Evolutionary conservation across 2,113 vertebrate genomes (phyloP), one percentile per base, ranked within the genome.

Genomic region (Penelope pileata): DNA sequence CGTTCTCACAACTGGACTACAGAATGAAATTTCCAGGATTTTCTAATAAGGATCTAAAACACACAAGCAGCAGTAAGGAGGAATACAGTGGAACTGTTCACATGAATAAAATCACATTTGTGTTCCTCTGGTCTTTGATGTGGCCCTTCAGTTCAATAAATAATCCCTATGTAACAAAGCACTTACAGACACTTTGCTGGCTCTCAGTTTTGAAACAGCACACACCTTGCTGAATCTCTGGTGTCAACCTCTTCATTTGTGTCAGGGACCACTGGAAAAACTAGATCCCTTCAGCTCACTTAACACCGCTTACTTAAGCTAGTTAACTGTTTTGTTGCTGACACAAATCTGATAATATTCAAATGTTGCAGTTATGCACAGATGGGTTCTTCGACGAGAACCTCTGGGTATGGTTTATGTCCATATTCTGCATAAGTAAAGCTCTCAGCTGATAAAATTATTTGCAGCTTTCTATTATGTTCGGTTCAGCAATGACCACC

Each of bases 41-140:
- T 83, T 36, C 43, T 78, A 78, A 64, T 88, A 64, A 83, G 50
- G 66, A 64, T 32, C 43, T 78, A 73, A 88, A 59, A 40, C 26
- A 63, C 36, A 72, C 32, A 69, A 74, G 62, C 9, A 79, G 24
- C 45, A 56, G 26, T 54, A 24, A 47, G 79, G 72, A 88, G 64
- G 26, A 76, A 84, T 62, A 90, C 43, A 85, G 1, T 58, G 27
- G 51, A 90, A 56, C 47, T 80, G 38, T 36, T 81, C 24, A 67
- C 36, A 42, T 47, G 22, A 93, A 40, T 79, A 64, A 59, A 64
- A 79, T 70, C 43, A 56, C 47, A 38, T n/a, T 70, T 80, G 18
- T 88, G 48, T 34, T 91, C 53, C 42, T 72, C 26, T 81, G 23
- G 38, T 42, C 70, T 88, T 82, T 77, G 53, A 38, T 64, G n/a